Base-by-base conservation (phyloP, 2,797 vertebrate species). In the Hemitrygon akajei region DNA sequence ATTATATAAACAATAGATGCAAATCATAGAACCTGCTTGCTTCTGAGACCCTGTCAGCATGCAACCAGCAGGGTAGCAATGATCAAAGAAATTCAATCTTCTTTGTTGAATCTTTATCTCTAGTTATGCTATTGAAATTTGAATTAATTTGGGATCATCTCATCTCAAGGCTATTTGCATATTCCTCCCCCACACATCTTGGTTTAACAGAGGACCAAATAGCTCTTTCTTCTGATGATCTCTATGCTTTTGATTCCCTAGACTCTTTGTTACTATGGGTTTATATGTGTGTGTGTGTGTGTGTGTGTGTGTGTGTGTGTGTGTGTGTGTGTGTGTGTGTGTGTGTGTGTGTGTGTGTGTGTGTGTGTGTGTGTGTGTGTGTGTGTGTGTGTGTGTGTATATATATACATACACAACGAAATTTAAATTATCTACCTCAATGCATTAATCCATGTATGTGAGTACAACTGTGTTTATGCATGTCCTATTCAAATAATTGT, bases 1-100 rank as follows among this genome's bases (percentile, higher is more conserved):
- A 95, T 95, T 94, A 91, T 93, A 94, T 94, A 94, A 95, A 94
- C 95, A 94, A 27, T 34, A 86, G 94, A 94, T 89, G 94, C 91
- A 94, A 94, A 66, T 82, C 94, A 94, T 94, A 94, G 93, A 94
- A 94, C 94, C 93, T 94, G 94, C 84, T 93, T 94, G 93, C 94
- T 94, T 95, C 93, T 93, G 94, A 94, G 94, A 82, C 94, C 92
- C 94, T 95, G 94, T 93, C 94, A 94, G 94, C 94, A 93, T 93
- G 94, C 73, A 95, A 94, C 94, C 94, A 94, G 95, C 94, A 94
- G 94, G 94, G 82, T 81, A 94, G 89, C 94, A 80, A 92, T 95
- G 95, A 95, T 95, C 94, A 94, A 95, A 95, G 94, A 94, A 92
- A 92, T 37, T 27, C 12, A 18, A 47, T 16, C 20, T 92, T 47